phyloP scores from a whole-genome alignment of 2,797 vertebrate species.

The Cyprinella venusta region DNA sequence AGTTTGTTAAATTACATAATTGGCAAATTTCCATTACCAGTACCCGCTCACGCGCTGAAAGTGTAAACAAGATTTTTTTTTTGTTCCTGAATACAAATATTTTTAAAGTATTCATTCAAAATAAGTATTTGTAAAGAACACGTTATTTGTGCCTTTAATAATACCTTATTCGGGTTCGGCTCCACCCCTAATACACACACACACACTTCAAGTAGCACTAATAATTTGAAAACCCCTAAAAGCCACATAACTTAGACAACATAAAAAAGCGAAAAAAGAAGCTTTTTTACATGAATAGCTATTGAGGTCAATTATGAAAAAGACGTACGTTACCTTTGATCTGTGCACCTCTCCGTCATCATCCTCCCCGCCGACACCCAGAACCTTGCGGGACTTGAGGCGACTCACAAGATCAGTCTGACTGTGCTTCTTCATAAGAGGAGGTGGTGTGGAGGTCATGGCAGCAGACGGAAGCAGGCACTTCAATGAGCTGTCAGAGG shows the following conservation, averaged over 20 bases:
- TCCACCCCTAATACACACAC: too few species aligned
- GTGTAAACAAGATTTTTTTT: too few species aligned
- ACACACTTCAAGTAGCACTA: background rate
- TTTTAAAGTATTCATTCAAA: too few species aligned
- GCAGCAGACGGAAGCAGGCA: conserved; percentile 34
- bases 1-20: too few species aligned
- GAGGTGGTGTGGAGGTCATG: conserved; percentile 90
- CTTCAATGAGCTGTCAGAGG: conserved; percentile 22
- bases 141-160: too few species aligned
- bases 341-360: conserved; percentile 97
- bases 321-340: conserved; percentile 86
- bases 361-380: conserved; percentile 95
- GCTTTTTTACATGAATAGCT: background rate
- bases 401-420: conserved; percentile 98
- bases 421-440: conserved; percentile 99
- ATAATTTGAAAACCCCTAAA: background rate
- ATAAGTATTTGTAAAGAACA: too few species aligned
- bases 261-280: background rate
- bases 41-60: too few species aligned
- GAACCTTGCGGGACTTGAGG: conserved; percentile 97
- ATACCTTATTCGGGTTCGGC: too few species aligned
- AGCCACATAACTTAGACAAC: background rate
- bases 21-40: too few species aligned
- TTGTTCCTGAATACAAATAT: too few species aligned
- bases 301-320: background rate